Evolutionary conservation across 2,113 vertebrate species (phyloP).

Genomic region (Dermatemys mawii): DNA sequence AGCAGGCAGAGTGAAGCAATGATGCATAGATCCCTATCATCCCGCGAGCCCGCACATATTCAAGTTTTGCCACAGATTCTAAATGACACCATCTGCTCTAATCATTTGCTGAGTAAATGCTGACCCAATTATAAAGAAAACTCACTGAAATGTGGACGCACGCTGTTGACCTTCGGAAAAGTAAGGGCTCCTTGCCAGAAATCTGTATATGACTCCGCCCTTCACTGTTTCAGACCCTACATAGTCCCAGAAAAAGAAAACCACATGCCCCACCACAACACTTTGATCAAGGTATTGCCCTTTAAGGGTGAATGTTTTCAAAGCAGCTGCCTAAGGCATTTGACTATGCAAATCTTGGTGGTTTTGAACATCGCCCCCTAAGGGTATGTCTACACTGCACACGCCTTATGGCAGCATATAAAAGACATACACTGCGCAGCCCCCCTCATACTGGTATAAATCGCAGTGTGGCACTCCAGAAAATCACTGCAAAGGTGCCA

Average conservation of each 20-base stretch:
- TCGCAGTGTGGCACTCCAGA: not conserved
- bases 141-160: slow-evolving; percentile 39
- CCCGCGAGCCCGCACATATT: slow-evolving; percentile 52
- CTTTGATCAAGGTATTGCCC: not conserved
- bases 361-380: not conserved
- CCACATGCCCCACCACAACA: not conserved
- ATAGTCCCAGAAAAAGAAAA: not conserved
- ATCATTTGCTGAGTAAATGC: slow-evolving; percentile 62
- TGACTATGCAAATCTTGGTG: not conserved
- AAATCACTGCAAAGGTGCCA: fast-evolving
- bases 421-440: fast-evolving
- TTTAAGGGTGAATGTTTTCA: not conserved
- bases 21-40: slow-evolving; percentile 31
- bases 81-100: slow-evolving; percentile 71
- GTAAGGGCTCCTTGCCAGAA: slow-evolving; percentile 49
- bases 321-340: fast-evolving
- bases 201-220: slow-evolving; percentile 11
- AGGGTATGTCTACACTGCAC: not conserved
- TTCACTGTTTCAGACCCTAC: not conserved
- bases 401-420: not conserved
- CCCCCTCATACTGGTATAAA: not conserved
- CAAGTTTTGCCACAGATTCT: slow-evolving; percentile 73
- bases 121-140: slow-evolving; percentile 63
- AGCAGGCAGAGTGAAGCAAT: slow-evolving; percentile 30
- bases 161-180: slow-evolving; percentile 49